Evolutionary conservation across 2,888 invertebrate genomes (phyloP).

Genomic region (Scelioninae gen. 1): DNA sequence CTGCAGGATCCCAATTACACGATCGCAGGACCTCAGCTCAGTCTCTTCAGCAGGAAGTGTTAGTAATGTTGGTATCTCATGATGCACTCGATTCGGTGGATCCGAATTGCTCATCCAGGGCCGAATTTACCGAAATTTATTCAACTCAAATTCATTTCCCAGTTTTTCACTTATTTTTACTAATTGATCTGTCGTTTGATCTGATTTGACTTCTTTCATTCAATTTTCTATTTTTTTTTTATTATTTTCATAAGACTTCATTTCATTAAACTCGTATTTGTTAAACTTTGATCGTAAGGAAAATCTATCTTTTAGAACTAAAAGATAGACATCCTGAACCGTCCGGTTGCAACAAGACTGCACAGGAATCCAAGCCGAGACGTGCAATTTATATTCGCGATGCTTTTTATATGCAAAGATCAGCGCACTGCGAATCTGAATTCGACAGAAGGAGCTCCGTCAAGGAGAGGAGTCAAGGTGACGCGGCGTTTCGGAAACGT

Average conservation of each 20-base stretch:
- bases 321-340: slow-evolving; percentile 42
- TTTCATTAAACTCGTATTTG: background rate
- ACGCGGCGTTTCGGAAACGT: slow-evolving; percentile 65
- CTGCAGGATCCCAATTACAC: slow-evolving; percentile 83
- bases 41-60: slow-evolving; percentile 80
- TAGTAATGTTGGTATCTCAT: slow-evolving; percentile 65
- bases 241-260: no score
- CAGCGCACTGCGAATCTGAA: slow-evolving; percentile 61
- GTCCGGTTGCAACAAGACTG: slow-evolving; percentile 34
- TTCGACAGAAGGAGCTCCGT: slow-evolving; percentile 52
- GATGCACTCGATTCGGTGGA: slow-evolving; percentile 63
- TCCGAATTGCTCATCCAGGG: slow-evolving; percentile 42
- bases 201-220: no score
- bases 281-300: no score
- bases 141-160: slow-evolving; percentile 14
- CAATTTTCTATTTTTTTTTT: no score
- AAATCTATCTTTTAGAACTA: slow-evolving; percentile 13
- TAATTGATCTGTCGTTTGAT: no score
- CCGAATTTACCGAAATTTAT: slow-evolving; percentile 49
- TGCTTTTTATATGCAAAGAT: slow-evolving; percentile 70
- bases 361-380: slow-evolving; percentile 12
- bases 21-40: slow-evolving; percentile 75
- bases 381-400: slow-evolving; percentile 67
- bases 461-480: slow-evolving; percentile 64
- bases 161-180: background rate